A percentile compares a stretch with the other conserved stretches of the same genome.
Evolutionary conservation across 2,888 invertebrate species (phyloP).

Genomic region (Drosophila setosimentum): DNA sequence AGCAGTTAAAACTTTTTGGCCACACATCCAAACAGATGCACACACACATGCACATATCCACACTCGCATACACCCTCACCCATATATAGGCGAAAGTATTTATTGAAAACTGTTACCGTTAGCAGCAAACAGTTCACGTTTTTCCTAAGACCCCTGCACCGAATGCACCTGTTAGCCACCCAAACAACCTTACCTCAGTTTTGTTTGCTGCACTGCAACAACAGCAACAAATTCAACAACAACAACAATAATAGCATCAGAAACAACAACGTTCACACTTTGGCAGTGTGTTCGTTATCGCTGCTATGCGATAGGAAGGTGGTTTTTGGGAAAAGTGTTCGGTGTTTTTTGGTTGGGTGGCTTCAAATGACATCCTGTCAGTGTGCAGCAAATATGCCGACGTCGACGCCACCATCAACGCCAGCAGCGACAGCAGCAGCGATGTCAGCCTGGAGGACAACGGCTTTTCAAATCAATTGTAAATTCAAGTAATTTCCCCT

Average conservation of each 20-base stretch:
- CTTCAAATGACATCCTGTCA: conserved; percentile 66
- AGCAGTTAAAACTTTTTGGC: conserved; percentile 71
- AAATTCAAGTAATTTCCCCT: conserved; percentile 72
- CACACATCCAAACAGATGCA: conserved; percentile 36
- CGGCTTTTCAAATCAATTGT: conserved; percentile 76
- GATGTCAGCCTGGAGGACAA: conserved; percentile 54
- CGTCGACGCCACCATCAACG: conserved; percentile 6
- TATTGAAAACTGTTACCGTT: conserved; percentile 80
- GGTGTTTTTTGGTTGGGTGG: conserved; percentile 28
- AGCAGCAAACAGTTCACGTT: conserved; percentile 67
- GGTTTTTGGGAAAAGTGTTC: background rate
- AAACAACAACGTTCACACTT: conserved; percentile 65
- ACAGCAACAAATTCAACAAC: background rate
- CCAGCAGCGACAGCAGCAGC: conserved; percentile 31
- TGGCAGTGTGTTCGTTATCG: conserved; percentile 69
- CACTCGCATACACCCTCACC: conserved; percentile 16
- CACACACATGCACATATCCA: conserved; percentile 21
- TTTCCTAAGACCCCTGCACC: conserved; percentile 7
- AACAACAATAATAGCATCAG: background rate
- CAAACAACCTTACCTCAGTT: conserved; percentile 25
- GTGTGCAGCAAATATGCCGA: conserved; percentile 30
- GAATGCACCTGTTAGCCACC: background rate
- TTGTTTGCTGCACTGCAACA: conserved; percentile 50
- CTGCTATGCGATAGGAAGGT: conserved; percentile 39
- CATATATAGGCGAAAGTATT: conserved; percentile 71